Evolutionary conservation across 2,888 invertebrate genomes (phyloP).

Genomic region (Zele albiditarsus): DNA sequence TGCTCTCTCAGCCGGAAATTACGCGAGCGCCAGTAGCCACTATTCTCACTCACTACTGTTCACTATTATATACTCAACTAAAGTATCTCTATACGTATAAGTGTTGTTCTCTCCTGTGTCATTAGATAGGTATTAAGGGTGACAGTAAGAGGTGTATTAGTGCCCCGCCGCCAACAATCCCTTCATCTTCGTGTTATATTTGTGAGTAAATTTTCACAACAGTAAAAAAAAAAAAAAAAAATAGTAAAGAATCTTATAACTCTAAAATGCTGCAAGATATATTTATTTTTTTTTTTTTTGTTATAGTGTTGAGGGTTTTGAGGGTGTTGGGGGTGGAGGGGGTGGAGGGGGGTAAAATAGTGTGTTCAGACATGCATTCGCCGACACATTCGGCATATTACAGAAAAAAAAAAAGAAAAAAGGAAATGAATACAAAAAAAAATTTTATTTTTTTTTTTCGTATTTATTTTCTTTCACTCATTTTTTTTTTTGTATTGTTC

Average conservation of each 20-base stretch:
- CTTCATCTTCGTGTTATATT: conserved; percentile 52
- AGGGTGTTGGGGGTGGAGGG: too few relatives aligned
- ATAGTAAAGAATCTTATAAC: conserved; percentile 4
- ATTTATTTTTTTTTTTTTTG: too few relatives aligned
- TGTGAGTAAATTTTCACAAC: conserved; percentile 20
- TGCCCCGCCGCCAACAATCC: conserved; percentile 55
- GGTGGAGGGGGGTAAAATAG: too few relatives aligned
- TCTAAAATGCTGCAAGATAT: neutral
- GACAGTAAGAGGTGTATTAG: conserved; percentile 65
- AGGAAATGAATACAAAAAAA: neutral
- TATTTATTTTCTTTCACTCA: neutral
- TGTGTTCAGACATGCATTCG: too few relatives aligned
- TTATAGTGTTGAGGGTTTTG: too few relatives aligned
- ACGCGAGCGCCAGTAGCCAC: conserved; percentile 35
- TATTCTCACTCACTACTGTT: conserved; percentile 42
- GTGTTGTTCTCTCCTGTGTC: conserved; percentile 42
- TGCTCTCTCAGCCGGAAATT: conserved; percentile 13
- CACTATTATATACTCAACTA: too few relatives aligned
- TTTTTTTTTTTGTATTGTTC: conserved; percentile 61
- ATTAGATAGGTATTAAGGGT: conserved; percentile 58
- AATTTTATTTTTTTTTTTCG: conserved; percentile 14
- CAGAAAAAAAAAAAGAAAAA: conserved; percentile 28
- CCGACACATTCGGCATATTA: neutral
- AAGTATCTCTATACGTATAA: neutral
- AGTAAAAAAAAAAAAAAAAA: neutral